Evolutionary conservation across 2,797 vertebrate species (phyloP).

Genomic region (Lophura swinhoii): DNA sequence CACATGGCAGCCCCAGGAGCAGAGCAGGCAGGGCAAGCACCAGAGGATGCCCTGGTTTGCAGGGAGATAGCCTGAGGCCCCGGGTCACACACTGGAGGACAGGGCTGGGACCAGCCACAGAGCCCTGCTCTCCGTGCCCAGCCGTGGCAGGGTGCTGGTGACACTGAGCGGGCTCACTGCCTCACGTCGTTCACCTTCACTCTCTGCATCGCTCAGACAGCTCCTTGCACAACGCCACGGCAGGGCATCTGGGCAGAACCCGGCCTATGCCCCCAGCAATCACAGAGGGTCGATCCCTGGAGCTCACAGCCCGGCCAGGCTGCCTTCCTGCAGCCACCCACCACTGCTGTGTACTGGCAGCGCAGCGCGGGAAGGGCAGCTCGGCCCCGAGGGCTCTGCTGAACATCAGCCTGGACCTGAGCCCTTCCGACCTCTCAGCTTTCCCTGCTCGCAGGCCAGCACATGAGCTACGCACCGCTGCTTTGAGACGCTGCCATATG

Average conservation of each 20-base stretch:
- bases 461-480: fast-evolving
- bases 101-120: neutral
- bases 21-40: fast-evolving
- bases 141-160: neutral
- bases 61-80: fast-evolving
- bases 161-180: neutral
- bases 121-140: neutral
- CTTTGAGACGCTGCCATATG: neutral
- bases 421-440: fast-evolving
- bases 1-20: neutral
- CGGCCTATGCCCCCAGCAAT: no score
- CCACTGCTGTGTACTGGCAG: fast-evolving
- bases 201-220: fast-evolving
- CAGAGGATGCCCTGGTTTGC: fast-evolving
- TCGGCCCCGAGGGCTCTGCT: neutral
- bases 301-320: neutral
- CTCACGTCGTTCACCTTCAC: neutral
- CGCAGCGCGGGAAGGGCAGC: fast-evolving
- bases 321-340: neutral
- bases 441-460: fast-evolving
- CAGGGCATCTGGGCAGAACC: neutral
- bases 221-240: neutral
- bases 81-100: no score
- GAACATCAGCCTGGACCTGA: neutral
- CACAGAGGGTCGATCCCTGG: neutral